Evolutionary conservation across 2,113 vertebrate species (phyloP).

Genomic region (Geococcyx californianus): DNA sequence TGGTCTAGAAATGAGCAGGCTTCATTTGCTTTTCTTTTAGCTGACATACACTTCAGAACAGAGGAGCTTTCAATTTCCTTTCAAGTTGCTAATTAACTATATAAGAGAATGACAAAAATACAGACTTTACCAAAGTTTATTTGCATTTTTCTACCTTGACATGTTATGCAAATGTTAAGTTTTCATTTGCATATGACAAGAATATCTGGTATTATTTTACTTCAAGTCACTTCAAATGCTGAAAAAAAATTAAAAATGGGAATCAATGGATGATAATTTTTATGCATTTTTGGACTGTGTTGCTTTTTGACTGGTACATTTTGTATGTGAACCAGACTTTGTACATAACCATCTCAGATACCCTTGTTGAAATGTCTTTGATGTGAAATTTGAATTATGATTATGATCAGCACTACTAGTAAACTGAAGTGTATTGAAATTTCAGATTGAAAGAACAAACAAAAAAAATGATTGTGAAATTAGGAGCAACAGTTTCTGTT

Average conservation of each 20-base stretch:
- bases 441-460: neutral
- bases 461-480: neutral
- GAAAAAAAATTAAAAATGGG: neutral
- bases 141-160: constrained; percentile 66
- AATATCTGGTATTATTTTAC: constrained; percentile 23
- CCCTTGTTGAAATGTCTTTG: neutral
- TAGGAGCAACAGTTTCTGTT: neutral
- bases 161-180: constrained; percentile 51
- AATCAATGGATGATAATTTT: neutral
- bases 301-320: constrained; percentile 5
- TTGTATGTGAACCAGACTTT: neutral
- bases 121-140: constrained; percentile 53
- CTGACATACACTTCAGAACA: neutral
- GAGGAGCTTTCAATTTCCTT: neutral
- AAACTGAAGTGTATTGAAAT: neutral
- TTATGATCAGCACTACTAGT: neutral
- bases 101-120: constrained; percentile 26
- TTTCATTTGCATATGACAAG: constrained; percentile 63
- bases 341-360: neutral
- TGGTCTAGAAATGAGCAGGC: neutral
- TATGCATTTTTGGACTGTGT: neutral
- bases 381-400: neutral
- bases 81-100: constrained; percentile 46
- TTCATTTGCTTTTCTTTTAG: neutral
- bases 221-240: constrained; percentile 41